Evolutionary conservation across 2,888 invertebrate genomes (phyloP), one percentile per base, ranked within the genome.

Genomic region (Caenorhabditis zanzibari): DNA sequence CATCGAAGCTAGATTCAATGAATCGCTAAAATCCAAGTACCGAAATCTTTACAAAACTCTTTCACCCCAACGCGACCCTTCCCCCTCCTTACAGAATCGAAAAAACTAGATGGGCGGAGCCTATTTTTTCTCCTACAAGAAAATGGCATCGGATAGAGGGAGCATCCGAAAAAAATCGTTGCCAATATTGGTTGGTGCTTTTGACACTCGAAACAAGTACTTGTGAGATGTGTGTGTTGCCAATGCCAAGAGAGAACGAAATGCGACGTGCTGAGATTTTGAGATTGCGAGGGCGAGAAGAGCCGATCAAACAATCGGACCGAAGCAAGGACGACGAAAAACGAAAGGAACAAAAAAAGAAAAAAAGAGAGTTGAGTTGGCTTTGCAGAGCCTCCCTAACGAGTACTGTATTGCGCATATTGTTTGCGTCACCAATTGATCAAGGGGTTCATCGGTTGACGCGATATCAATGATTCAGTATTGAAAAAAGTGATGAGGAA

Each of bases 171-270:
- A 38, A n/a, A 38, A 38, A 38, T 44, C 28, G 44, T 58, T 47
- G 38, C 69, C 76, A 69, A 77, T 77, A 77, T 77, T 77, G 77
- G 69, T 52, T 69, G 69, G 54, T 61, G 69, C 71, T 77, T 77
- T 77, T 77, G 77, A 77, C 77, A 77, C 77, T 77, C 77, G 76
- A 77, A 77, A 77, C 77, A 77, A 77, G 77, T 77, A 77, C 77
- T 77, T 77, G 63, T 77, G 77, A 68, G 38, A 38, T 66, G 74
- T 74, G 74, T 75, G 66, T 66, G 63, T 54, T 75, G 66, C 54
- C 75, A 75, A 41, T 66, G 35, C 64, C 64, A 66, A 56, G 38
- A 54, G 32, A 63, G 61, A n/a, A 61, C 52, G 73, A 38, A 71
- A 71, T 35, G 32, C 16, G 47, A 59, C 28, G 35, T 49, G 66